These are phyloP conservation scores for Cecropterus lyciades DNA, from an alignment of 1,140 invertebrate genomes.

Conservation along the genomic window DNA sequence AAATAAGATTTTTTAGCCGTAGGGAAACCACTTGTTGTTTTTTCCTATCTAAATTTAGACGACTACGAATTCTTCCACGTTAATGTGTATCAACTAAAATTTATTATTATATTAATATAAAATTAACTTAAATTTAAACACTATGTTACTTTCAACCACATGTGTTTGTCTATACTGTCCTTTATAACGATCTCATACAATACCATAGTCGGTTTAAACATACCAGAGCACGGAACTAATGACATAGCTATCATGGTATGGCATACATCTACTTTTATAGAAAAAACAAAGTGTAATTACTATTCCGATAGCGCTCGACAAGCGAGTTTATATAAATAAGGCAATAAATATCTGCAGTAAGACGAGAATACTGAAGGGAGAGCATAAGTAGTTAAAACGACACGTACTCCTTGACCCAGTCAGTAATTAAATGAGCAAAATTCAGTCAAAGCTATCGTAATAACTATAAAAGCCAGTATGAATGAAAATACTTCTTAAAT, in stretches of 20 bases:
- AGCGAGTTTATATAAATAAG: slow-evolving; percentile 31
- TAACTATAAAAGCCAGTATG: neutral
- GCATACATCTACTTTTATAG: slow-evolving; percentile 19
- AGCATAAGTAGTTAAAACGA: slow-evolving; percentile 20
- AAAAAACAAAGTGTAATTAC: slow-evolving; percentile 19
- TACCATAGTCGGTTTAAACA: neutral
- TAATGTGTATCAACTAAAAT: too few species aligned
- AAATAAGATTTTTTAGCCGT: slow-evolving; percentile 15
- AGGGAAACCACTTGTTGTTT: slow-evolving; percentile 18
- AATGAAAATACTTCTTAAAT: neutral
- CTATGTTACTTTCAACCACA: too few species aligned
- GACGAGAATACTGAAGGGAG: slow-evolving; percentile 29
- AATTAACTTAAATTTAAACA: too few species aligned
- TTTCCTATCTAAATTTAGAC: too few species aligned
- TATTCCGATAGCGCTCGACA: slow-evolving; percentile 14
- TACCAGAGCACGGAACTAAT: slow-evolving; percentile 12
- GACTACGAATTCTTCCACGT: too few species aligned
- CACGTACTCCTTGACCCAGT: slow-evolving; percentile 31
- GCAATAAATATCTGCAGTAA: slow-evolving; percentile 29
- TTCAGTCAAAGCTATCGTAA: slow-evolving; percentile 1
- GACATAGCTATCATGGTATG: too few species aligned
- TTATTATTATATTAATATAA: too few species aligned
- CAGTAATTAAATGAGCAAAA: slow-evolving; percentile 30
- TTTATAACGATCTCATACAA: slow-evolving; percentile 8
- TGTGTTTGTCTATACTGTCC: neutral